A percentile compares a stretch with the other conserved stretches of the same genome.
Evolutionary conservation across 2,113 vertebrate species (phyloP).

Genomic region (Dicentrarchus labrax): DNA sequence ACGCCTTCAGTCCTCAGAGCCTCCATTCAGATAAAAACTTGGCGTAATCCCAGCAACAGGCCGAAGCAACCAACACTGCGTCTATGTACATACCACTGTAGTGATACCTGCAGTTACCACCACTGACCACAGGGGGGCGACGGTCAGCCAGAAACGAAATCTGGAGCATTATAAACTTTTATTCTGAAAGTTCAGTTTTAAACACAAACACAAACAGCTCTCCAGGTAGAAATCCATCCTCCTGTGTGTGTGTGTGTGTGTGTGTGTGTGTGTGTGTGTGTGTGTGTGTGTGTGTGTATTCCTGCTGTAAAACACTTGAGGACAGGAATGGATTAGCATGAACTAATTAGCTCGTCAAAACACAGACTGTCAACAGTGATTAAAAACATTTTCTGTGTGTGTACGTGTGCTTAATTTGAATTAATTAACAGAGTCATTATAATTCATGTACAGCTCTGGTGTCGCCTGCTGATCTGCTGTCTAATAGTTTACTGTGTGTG

Average conservation of each 20-base stretch:
- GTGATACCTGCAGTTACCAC: not conserved
- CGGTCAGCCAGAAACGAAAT: not conserved
- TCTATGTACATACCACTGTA: too few relatives aligned
- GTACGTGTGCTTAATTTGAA: slow-evolving; percentile 39
- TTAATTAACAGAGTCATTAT: slow-evolving; percentile 64
- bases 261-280: slow-evolving; percentile 38
- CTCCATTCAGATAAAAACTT: too few relatives aligned
- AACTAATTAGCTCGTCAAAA: slow-evolving; percentile 8
- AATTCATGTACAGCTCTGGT: slow-evolving; percentile 53
- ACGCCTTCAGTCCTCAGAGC: too few relatives aligned
- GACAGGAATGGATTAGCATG: not conserved
- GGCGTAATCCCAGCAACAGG: too few relatives aligned
- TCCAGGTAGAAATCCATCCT: slow-evolving; percentile 22
- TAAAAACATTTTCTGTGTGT: not conserved
- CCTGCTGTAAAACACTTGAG: slow-evolving; percentile 12
- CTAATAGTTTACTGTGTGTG: slow-evolving; percentile 12
- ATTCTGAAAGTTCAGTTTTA: not conserved
- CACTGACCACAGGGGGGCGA: not conserved
- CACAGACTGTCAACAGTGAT: slow-evolving; percentile 5
- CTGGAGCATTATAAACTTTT: not conserved
- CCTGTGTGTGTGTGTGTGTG: slow-evolving; percentile 18
- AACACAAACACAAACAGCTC: not conserved
- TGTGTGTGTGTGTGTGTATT: slow-evolving; percentile 23
- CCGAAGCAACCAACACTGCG: too few relatives aligned
- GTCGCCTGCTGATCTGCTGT: slow-evolving; percentile 33